Conservation (phyloP, 2,113 vertebrate genomes). For the Leptobrachium leishanense region DNA sequence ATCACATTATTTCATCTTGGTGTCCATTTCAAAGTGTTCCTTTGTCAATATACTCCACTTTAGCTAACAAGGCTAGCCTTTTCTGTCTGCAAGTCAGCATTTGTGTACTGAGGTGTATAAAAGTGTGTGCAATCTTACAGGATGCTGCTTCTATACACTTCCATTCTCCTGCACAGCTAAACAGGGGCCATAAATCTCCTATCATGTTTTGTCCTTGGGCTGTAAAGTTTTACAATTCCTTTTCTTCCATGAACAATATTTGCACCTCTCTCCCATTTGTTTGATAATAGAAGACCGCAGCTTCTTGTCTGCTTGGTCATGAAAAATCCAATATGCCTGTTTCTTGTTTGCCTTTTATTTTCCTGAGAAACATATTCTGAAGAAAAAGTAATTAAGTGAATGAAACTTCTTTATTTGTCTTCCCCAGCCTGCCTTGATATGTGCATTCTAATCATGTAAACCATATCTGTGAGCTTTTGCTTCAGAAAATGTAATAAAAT, state of each 20-base stretch:
- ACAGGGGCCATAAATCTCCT: conserved; percentile 34
- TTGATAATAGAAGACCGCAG: conserved; percentile 31
- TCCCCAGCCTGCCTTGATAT: neutral
- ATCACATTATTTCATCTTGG: neutral
- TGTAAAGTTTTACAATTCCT: conserved; percentile 45
- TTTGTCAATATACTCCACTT: neutral
- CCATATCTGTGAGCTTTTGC: neutral
- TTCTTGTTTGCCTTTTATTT: conserved; percentile 16
- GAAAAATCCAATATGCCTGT: conserved; percentile 33
- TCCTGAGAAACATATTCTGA: neutral
- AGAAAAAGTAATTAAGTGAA: conserved; percentile 13
- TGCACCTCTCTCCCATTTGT: conserved; percentile 33
- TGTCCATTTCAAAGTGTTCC: neutral
- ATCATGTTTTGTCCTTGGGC: conserved; percentile 29
- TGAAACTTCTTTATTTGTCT: conserved; percentile 5
- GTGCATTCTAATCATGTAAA: neutral
- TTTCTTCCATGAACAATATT: conserved; percentile 36
- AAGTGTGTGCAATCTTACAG: conserved; percentile 6
- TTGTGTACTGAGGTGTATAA: conserved; percentile 26
- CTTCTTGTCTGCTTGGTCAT: conserved; percentile 27
- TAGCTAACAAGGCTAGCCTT: neutral
- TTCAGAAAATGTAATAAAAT: neutral
- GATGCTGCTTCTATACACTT: neutral
- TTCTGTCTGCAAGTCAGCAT: conserved; percentile 6
- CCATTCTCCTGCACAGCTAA: conserved; percentile 20